phyloP scores from a whole-genome alignment of 2,113 vertebrate genomes.

The Alligator sinensis region DNA sequence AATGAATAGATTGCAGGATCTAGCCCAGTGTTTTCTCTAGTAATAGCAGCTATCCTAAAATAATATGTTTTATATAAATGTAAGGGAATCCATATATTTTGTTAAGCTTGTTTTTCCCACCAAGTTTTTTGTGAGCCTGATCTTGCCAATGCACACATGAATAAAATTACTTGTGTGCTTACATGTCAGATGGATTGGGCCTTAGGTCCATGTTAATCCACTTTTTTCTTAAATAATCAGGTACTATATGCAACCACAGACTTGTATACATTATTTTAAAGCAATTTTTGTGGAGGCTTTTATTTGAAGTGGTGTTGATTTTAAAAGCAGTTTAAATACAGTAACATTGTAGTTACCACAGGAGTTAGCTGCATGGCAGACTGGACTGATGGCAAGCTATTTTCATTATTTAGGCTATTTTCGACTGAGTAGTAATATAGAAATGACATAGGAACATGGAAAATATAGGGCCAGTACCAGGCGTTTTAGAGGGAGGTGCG shows the following conservation, averaged over 20 bases:
- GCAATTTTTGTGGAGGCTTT: background rate
- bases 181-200: background rate
- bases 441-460: too few species aligned
- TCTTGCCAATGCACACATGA: background rate
- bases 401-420: background rate
- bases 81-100: background rate
- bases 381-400: background rate
- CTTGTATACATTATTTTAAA: background rate
- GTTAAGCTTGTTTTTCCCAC: background rate
- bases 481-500: background rate
- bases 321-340: background rate
- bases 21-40: background rate
- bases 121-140: background rate
- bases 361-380: background rate
- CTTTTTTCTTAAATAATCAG: background rate
- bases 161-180: background rate
- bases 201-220: rapidly evolving
- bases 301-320: background rate
- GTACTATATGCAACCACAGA: background rate
- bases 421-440: background rate
- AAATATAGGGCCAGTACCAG: background rate
- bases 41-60: background rate
- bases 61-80: rapidly evolving
- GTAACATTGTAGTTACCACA: background rate
- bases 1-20: background rate